phyloP scores from a whole-genome alignment of 2,888 invertebrate genomes.

The Nomada fabriciana region DNA sequence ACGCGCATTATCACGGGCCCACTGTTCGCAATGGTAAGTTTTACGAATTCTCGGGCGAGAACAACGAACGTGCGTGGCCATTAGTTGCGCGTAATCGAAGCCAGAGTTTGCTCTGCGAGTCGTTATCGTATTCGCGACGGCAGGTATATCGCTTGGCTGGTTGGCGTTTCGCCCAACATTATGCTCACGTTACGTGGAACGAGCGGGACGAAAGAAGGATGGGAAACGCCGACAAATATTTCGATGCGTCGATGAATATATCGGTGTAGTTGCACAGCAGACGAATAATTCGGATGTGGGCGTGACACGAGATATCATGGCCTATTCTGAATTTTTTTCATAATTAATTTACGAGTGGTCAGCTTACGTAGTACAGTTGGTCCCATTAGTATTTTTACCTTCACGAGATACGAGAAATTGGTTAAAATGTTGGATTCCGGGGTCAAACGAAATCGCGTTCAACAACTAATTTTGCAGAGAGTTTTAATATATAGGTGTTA shows the following conservation, averaged over 20 bases:
- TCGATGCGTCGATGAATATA: background rate
- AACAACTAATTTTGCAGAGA: too few species aligned
- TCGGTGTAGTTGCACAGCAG: too few species aligned
- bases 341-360: too few species aligned
- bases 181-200: background rate
- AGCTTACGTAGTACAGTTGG: too few species aligned
- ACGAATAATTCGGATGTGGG: too few species aligned
- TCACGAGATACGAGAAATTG: too few species aligned
- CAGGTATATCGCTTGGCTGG: background rate
- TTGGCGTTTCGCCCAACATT: background rate
- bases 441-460: too few species aligned
- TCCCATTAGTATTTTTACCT: too few species aligned
- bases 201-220: background rate
- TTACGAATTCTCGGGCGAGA: slow-evolving; percentile 18
- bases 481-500: too few species aligned
- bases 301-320: too few species aligned
- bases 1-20: background rate
- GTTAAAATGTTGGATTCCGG: too few species aligned
- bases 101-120: background rate
- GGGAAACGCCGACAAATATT: background rate
- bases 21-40: slow-evolving; percentile 4
- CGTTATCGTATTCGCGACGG: background rate
- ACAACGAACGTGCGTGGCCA: background rate
- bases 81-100: background rate
- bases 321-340: too few species aligned